Evolutionary conservation across 2,888 invertebrate species (phyloP).

Genomic region (Parnassius apollo): DNA sequence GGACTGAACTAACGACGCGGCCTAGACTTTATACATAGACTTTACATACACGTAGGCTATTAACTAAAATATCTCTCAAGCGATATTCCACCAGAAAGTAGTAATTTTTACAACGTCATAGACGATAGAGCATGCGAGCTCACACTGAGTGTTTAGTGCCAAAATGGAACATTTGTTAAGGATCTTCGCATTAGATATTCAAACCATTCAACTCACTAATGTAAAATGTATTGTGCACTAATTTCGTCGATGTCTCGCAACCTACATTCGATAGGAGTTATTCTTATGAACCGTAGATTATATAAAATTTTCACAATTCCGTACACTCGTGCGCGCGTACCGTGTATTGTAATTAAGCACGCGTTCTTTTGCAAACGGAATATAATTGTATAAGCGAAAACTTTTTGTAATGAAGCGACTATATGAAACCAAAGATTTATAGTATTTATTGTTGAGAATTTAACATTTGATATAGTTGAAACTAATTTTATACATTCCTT

Average conservation of each 20-base stretch:
- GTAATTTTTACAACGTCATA: not conserved
- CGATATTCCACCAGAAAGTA: not conserved
- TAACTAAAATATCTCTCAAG: not conserved
- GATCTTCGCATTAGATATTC: constrained; percentile 12
- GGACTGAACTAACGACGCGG: not conserved
- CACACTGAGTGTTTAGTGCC: constrained; percentile 40
- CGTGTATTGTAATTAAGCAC: constrained; percentile 21
- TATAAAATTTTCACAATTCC: constrained; percentile 31
- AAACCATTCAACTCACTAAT: constrained; percentile 1
- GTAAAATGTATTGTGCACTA: constrained; percentile 31
- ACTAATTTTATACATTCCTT: constrained; percentile 74
- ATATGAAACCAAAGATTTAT: constrained; percentile 78
- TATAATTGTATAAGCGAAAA: constrained; percentile 40
- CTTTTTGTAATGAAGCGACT: constrained; percentile 68
- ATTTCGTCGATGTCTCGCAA: constrained; percentile 28
- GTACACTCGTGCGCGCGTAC: not conserved
- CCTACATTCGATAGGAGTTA: constrained; percentile 34
- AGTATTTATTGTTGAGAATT: constrained; percentile 76
- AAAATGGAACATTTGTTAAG: constrained; percentile 30
- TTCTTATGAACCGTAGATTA: constrained; percentile 48
- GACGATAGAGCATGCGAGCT: constrained; percentile 37
- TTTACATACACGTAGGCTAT: not conserved
- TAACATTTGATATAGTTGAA: constrained; percentile 67
- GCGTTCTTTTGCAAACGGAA: constrained; percentile 42
- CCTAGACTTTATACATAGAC: not conserved